Evolutionary conservation across 2,797 vertebrate species (phyloP).

Genomic region (Chaenodraco wilsoni): DNA sequence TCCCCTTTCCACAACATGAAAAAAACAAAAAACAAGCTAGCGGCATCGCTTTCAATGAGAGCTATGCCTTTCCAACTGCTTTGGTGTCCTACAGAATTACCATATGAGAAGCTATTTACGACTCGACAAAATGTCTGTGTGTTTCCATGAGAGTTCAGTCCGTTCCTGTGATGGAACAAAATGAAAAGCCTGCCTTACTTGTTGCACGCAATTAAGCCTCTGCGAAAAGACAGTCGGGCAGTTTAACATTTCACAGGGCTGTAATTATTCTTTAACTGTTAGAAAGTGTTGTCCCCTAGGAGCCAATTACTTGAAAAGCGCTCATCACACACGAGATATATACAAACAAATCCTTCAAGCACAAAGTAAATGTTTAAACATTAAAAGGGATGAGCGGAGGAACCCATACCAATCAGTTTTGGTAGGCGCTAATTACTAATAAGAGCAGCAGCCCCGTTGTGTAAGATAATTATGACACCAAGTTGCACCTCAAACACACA

Average conservation of each 20-base stretch:
- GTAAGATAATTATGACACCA: constrained; percentile 95
- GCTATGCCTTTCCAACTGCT: constrained; percentile 84
- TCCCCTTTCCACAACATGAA: constrained; percentile 66
- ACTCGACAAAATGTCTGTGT: constrained; percentile 89
- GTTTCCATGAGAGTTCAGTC: constrained; percentile 91
- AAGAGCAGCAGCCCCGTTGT: constrained; percentile 92
- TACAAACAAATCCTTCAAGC: constrained; percentile 99
- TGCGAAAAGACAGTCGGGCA: constrained; percentile 91
- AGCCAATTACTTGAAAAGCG: constrained; percentile 98
- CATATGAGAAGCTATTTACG: constrained; percentile 92
- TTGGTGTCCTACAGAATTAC: constrained; percentile 90
- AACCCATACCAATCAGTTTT: constrained; percentile 95
- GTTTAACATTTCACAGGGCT: constrained; percentile 96
- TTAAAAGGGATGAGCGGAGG: constrained; percentile 92
- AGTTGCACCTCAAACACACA: constrained; percentile 81
- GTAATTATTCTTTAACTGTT: constrained; percentile 99
- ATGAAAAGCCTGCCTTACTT: constrained; percentile 94
- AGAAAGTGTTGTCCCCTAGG: constrained; percentile 96
- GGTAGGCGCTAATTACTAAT: constrained; percentile 96
- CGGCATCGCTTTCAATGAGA: constrained; percentile 79
- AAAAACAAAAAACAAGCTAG: constrained; percentile 57
- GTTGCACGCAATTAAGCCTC: constrained; percentile 96
- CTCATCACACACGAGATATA: constrained; percentile 97
- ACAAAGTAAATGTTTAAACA: constrained; percentile 99
- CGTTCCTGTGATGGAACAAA: constrained; percentile 89